A percentile compares a stretch with the other conserved stretches of the same genome.
These are phyloP conservation scores for Crossaster papposus DNA, from an alignment of 53 echinoderm and acorn worm genomes.

Conservation along the genomic window DNA sequence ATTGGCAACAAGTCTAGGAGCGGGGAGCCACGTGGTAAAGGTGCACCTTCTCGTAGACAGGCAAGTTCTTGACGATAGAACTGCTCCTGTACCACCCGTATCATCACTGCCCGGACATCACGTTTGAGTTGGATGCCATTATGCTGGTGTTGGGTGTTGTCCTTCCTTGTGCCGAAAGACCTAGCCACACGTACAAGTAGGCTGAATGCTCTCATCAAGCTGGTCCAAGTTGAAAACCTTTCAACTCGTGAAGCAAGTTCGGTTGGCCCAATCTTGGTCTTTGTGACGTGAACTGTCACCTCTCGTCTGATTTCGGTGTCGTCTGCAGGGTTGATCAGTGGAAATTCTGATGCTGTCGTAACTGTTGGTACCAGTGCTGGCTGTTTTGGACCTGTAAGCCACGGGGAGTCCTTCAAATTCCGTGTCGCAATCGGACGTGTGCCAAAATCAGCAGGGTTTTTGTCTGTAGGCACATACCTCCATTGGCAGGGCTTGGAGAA, in stretches of 20 bases:
- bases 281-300: not conserved
- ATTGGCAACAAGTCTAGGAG: not conserved
- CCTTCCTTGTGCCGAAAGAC: constrained; percentile 20
- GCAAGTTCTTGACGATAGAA: constrained; percentile 6
- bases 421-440: constrained; percentile 6
- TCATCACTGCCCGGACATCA: not conserved
- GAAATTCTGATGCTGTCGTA: not conserved
- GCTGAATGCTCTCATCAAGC: constrained; percentile 15
- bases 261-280: not conserved
- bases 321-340: constrained; percentile 25
- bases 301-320: constrained; percentile 31
- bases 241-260: not conserved
- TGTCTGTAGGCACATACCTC: constrained; percentile 31
- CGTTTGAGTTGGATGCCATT: not conserved
- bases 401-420: not conserved
- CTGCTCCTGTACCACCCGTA: not conserved
- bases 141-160: not conserved
- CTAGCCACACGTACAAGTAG: too few relatives aligned
- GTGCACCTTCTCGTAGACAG: not conserved
- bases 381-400: constrained; percentile 14
- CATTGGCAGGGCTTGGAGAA: constrained; percentile 34
- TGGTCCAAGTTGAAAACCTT: constrained; percentile 10
- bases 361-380: not conserved
- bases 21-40: not conserved
- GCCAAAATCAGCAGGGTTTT: constrained; percentile 30